A percentile compares a stretch with the other conserved stretches of the same genome.
These are phyloP conservation scores for Crypturellus undulatus DNA, from an alignment of 2,113 vertebrate species.

Conservation along the genomic window DNA sequence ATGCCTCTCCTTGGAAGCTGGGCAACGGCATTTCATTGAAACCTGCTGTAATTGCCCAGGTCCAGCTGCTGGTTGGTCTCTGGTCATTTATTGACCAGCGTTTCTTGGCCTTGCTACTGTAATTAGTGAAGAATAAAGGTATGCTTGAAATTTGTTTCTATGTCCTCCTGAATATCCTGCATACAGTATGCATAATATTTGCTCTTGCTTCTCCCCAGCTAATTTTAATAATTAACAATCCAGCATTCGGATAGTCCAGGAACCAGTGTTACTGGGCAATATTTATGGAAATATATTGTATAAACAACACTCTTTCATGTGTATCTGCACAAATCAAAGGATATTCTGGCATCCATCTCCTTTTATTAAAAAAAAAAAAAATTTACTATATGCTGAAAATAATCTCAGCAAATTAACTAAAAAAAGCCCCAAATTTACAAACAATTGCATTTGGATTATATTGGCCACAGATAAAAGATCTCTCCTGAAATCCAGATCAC, in stretches of 20 bases:
- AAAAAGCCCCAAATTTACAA: neutral
- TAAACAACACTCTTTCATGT: neutral
- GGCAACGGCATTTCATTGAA: neutral
- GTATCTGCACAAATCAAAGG: neutral
- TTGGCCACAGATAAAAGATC: neutral
- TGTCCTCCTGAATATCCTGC: conserved; percentile 22
- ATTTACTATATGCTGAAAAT: neutral
- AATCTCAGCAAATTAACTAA: neutral
- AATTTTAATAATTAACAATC: conserved; percentile 11
- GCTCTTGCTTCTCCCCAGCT: neutral
- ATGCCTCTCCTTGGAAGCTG: neutral
- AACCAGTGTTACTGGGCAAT: neutral
- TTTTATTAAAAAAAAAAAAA: neutral
- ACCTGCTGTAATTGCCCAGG: neutral
- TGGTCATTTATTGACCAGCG: neutral
- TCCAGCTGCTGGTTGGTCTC: neutral
- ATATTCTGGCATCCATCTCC: neutral
- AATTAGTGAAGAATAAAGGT: conserved; percentile 40
- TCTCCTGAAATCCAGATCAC: neutral
- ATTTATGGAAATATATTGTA: neutral
- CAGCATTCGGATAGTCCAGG: neutral
- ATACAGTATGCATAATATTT: neutral
- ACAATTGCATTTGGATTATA: neutral
- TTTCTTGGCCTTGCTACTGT: conserved; percentile 35
- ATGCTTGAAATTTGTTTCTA: conserved; percentile 29